Evolutionary conservation across 2,797 vertebrate species (phyloP).

Genomic region (Pristis pectinata): DNA sequence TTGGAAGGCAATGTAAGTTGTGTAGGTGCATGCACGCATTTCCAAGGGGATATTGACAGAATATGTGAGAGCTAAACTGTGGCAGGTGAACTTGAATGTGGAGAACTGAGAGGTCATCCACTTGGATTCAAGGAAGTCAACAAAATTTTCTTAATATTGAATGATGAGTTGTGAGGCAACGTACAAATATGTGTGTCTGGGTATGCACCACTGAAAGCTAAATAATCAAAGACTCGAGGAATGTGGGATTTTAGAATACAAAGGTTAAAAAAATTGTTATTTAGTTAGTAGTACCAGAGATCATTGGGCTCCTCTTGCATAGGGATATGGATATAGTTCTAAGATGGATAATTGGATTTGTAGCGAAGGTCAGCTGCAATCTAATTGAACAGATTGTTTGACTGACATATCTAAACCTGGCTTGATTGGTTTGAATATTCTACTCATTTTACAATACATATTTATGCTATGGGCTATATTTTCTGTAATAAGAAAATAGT

Average conservation of each 20-base stretch:
- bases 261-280: no score
- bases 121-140: not conserved
- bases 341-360: not conserved
- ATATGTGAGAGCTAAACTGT: not conserved
- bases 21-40: no score
- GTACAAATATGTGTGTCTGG: not conserved
- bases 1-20: not conserved
- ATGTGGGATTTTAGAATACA: not conserved
- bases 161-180: not conserved
- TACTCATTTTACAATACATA: not conserved
- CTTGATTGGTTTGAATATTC: not conserved
- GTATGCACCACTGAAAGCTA: no score
- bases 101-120: not conserved
- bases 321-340: not conserved
- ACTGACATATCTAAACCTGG: not conserved
- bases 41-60: not conserved
- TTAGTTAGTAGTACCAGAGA: no score
- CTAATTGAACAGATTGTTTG: not conserved
- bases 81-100: not conserved
- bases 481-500: no score
- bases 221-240: not conserved
- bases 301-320: no score
- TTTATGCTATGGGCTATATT: not conserved
- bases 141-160: not conserved
- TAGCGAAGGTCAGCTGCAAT: no score